Base-by-base conservation (phyloP, 2,888 invertebrate species). In the Tipula vernalis region DNA sequence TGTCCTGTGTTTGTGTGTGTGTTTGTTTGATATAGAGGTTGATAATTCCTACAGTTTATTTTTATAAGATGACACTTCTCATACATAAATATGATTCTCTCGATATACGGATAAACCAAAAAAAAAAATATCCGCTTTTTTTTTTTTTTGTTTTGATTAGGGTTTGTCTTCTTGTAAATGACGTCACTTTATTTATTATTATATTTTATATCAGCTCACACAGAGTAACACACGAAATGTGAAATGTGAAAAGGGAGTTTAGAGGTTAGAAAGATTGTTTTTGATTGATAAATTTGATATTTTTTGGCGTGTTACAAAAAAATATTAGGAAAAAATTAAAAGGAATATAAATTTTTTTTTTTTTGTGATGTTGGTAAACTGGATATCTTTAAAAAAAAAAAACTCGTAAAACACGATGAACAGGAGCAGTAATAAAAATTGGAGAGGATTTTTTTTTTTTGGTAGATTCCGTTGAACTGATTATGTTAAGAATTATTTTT, bases 221-320 rank as follows among this genome's bases (percentile, higher is more conserved):
- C 28, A 28, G 71, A 71, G 71, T 4, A 71, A 71, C 71, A 71
- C 71, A 71, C 71, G 10, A 28, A 71, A 28, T 71, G 71, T 71
- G 10, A 28, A 71, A 28, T 71, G 71, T 71, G 71, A 71, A 71
- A 71, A 71, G 71, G 71, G 71, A 71, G 71, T 71, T 71, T 71
- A 71, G 71, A 71, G 71, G 71, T 71, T 71, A 71, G 71, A 71
- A 10, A 71, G 71, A 71, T 71, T 71, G 71, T 71, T 71, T 71
- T 71, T 71, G 71, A 71, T 71, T 71, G 71, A 71, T 71, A 71
- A 71, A 71, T 71, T 71, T 71, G 71, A 71, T 71, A 71, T 71
- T 71, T 57, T 71, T 71, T 71, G 71, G 71, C 71, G 71, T 71
- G 71, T 71, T 71, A 18, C 12, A 71, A 71, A 71, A n/a, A 28